A percentile compares a stretch with the other conserved stretches of the same genome.
phyloP scores from a whole-genome alignment of 2,797 vertebrate species.

The Lutjanus campechanus region DNA sequence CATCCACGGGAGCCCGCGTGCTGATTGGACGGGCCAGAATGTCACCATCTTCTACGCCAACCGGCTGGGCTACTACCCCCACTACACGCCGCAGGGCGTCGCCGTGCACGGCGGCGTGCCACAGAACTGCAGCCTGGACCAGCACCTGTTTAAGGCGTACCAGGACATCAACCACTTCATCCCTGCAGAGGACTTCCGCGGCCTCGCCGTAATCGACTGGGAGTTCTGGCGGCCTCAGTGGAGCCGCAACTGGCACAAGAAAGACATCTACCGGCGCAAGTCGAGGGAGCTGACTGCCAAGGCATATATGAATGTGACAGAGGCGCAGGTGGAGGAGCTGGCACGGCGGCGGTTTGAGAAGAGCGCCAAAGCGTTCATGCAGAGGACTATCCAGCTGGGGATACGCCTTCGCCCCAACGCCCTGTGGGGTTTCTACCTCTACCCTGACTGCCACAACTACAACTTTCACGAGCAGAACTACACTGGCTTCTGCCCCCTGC shows the following conservation, averaged over 20 bases:
- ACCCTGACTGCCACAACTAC: slow-evolving; percentile 91
- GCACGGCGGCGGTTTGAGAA: slow-evolving; percentile 86
- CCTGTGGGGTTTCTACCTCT: slow-evolving; percentile 90
- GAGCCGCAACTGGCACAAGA: slow-evolving; percentile 86
- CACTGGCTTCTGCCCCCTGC: slow-evolving; percentile 83
- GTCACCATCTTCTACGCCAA: slow-evolving; percentile 91
- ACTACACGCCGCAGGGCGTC: slow-evolving; percentile 82
- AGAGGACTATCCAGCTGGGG: slow-evolving; percentile 86
- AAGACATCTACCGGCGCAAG: slow-evolving; percentile 84
- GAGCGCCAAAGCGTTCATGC: slow-evolving; percentile 87
- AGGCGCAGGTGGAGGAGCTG: slow-evolving; percentile 80
- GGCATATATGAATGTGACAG: slow-evolving; percentile 82
- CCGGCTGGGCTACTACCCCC: slow-evolving; percentile 87
- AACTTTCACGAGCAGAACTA: slow-evolving; percentile 85
- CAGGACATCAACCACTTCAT: slow-evolving; percentile 86
- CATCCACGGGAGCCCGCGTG: slow-evolving; percentile 84
- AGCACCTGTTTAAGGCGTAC: slow-evolving; percentile 84
- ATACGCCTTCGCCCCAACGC: slow-evolving; percentile 83
- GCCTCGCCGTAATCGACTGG: slow-evolving; percentile 87
- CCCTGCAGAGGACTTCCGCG: slow-evolving; percentile 84
- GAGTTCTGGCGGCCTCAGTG: slow-evolving; percentile 88
- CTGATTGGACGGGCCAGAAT: slow-evolving; percentile 87
- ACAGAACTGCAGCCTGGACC: slow-evolving; percentile 88
- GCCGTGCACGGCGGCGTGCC: slow-evolving; percentile 85
- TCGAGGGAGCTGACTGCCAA: slow-evolving; percentile 81